These are phyloP conservation scores for Girardia tigrina DNA, from an alignment of 2,888 invertebrate genomes.

Conservation along the genomic window DNA sequence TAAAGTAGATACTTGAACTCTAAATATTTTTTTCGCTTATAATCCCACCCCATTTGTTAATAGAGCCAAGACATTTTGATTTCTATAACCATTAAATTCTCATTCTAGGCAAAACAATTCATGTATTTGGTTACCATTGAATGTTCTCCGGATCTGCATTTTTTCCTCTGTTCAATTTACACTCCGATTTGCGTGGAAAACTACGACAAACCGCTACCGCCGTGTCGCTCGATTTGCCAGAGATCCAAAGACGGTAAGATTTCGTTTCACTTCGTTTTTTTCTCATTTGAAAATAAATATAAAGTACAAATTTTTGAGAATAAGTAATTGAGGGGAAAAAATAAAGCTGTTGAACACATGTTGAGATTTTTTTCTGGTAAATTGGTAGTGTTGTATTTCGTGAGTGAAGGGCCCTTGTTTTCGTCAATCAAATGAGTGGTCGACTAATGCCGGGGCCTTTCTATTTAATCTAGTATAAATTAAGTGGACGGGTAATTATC, in stretches of 20 bases:
- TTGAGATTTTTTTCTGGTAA: not conserved
- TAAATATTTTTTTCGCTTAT: no score
- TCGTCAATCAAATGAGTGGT: not conserved
- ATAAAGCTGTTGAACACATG: constrained; percentile 7
- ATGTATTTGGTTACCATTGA: constrained; percentile 95
- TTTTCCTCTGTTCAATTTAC: constrained; percentile 95
- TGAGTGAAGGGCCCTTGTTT: not conserved
- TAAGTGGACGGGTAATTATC: not conserved
- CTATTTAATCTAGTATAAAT: not conserved
- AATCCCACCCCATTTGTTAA: no score
- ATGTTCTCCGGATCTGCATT: constrained; percentile 82
- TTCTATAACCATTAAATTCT: no score
- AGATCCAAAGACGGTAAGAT: constrained; percentile 57
- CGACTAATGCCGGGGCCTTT: not conserved
- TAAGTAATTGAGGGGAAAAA: not conserved
- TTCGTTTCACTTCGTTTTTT: not conserved
- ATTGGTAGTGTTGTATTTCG: not conserved
- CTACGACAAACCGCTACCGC: constrained; percentile 65
- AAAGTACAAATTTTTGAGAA: constrained; percentile 10
- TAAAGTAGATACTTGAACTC: no score
- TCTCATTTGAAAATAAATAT: no score
- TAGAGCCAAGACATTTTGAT: no score
- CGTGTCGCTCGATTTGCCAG: constrained; percentile 76
- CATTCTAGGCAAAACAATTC: constrained; percentile 71
- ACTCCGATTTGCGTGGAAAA: constrained; percentile 89